Evolutionary conservation across 2,888 invertebrate genomes (phyloP).

Genomic region (Caenorhabditis imperialis): DNA sequence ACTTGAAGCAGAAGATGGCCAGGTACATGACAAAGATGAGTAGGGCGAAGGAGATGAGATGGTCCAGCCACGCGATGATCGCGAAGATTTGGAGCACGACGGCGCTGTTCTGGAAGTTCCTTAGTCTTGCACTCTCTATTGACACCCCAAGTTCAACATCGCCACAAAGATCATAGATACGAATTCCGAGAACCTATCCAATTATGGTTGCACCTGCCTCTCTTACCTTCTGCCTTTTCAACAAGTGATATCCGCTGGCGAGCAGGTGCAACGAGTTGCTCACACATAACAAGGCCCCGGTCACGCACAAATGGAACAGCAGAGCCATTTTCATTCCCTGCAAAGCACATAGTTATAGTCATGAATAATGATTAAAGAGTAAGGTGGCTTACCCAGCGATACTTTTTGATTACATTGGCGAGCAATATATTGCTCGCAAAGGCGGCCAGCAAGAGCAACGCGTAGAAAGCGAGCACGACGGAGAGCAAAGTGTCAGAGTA

Average conservation of each 20-base stretch:
- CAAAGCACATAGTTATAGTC: background rate
- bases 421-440: slow-evolving; percentile 39
- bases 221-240: slow-evolving; percentile 40
- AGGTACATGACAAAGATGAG: slow-evolving; percentile 51
- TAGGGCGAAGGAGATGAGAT: slow-evolving; percentile 41
- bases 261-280: slow-evolving; percentile 49
- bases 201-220: background rate
- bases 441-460: slow-evolving; percentile 21
- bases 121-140: background rate
- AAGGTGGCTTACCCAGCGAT: slow-evolving; percentile 35
- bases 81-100: slow-evolving; percentile 47
- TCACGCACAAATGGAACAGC: slow-evolving; percentile 48
- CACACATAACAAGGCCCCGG: slow-evolving; percentile 41
- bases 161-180: too few species aligned
- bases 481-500: slow-evolving; percentile 27
- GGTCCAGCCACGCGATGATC: slow-evolving; percentile 48
- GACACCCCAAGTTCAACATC: too few species aligned
- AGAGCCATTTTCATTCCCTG: slow-evolving; percentile 57
- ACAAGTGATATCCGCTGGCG: slow-evolving; percentile 49
- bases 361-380: too few species aligned
- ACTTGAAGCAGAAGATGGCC: slow-evolving; percentile 53
- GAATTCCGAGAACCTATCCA: too few species aligned
- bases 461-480: slow-evolving; percentile 33
- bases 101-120: slow-evolving; percentile 38
- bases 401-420: slow-evolving; percentile 45